Evolutionary conservation across 1,140 invertebrate species (phyloP).

Genomic region (Leptopilina boulardi): DNA sequence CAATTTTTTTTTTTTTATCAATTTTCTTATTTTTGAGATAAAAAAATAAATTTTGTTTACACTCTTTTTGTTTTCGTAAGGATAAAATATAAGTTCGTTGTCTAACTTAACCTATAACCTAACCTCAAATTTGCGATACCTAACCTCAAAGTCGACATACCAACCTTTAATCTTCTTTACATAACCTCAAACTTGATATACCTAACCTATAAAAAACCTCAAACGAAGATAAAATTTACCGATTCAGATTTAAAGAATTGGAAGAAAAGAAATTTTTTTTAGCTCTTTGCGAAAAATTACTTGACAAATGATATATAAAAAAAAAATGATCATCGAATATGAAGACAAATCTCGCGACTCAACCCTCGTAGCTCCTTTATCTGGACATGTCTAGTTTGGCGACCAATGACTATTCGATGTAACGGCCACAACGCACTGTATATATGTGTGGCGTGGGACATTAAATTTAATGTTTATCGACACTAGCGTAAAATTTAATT

Average conservation of each 20-base stretch:
- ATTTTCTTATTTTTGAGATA: neutral
- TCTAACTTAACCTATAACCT: no score
- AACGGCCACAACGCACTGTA: slow-evolving; percentile 45
- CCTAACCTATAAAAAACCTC: no score
- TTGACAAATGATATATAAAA: neutral
- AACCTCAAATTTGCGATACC: no score
- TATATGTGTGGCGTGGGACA: slow-evolving; percentile 57
- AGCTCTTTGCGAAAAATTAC: neutral
- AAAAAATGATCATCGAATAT: neutral
- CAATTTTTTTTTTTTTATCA: neutral
- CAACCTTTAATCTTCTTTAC: no score
- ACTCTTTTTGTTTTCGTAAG: no score
- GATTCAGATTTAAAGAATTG: no score
- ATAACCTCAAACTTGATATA: no score
- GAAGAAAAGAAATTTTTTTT: no score
- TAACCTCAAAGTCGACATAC: no score
- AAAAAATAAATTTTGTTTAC: no score
- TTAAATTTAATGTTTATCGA: slow-evolving; percentile 76
- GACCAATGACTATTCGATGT: slow-evolving; percentile 49
- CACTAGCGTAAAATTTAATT: slow-evolving; percentile 75
- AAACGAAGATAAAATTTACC: no score
- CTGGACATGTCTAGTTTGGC: slow-evolving; percentile 36
- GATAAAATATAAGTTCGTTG: no score
- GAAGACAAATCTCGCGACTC: neutral
- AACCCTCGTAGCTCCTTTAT: slow-evolving; percentile 1